Percentiles rank a stretch among this genome's conserved stretches.
These are phyloP conservation scores for Campoplex capitator DNA, from an alignment of 2,888 invertebrate genomes.

Conservation along the genomic window DNA sequence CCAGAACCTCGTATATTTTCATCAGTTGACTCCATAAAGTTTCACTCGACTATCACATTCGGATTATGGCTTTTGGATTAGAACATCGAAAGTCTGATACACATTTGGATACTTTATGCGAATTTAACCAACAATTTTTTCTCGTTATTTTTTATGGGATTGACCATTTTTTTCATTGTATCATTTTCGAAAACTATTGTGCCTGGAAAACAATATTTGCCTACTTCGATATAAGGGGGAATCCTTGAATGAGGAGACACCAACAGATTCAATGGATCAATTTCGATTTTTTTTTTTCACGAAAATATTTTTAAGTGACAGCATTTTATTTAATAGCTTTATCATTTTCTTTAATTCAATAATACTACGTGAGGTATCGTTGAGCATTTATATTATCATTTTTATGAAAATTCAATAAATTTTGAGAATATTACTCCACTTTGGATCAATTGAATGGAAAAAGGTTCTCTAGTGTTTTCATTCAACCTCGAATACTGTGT, in stretches of 20 bases:
- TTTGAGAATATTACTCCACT: not conserved
- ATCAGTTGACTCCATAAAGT: constrained; percentile 38
- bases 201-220: not conserved
- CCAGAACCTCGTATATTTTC: constrained; percentile 52
- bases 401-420: not conserved
- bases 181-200: not conserved
- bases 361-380: not conserved
- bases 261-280: not conserved
- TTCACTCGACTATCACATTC: constrained; percentile 24
- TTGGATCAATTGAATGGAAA: not conserved
- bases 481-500: not conserved
- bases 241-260: not conserved
- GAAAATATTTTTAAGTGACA: not conserved
- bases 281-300: not conserved
- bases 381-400: not conserved
- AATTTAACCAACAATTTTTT: not conserved
- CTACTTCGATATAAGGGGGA: not conserved
- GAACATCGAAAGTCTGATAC: not conserved
- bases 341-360: not conserved
- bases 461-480: not conserved
- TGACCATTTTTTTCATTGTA: not conserved
- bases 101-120: not conserved
- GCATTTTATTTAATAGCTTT: not conserved
- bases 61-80: constrained; percentile 36
- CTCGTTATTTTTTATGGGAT: not conserved